Evolutionary conservation across 1,140 invertebrate genomes (phyloP).

Genomic region (Limonius californicus): DNA sequence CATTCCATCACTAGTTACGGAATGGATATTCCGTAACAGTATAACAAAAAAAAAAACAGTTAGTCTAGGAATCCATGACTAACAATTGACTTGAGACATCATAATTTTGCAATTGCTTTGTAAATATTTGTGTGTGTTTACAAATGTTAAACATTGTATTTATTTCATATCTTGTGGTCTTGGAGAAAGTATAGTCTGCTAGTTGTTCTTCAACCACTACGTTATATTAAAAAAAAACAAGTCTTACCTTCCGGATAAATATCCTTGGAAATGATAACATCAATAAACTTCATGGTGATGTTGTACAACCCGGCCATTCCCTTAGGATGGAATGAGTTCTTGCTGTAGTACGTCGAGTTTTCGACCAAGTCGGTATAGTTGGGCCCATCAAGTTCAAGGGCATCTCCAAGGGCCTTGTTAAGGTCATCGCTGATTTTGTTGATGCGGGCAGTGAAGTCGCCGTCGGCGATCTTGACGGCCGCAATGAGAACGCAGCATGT

Average conservation of each 20-base stretch:
- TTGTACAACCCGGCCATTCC: constrained; percentile 60
- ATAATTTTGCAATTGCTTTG: too few relatives aligned
- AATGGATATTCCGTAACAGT: too few relatives aligned
- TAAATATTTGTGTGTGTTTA: too few relatives aligned
- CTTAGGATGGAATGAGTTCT: constrained; percentile 51
- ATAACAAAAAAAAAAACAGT: too few relatives aligned
- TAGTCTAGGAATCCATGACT: too few relatives aligned
- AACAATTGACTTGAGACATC: too few relatives aligned
- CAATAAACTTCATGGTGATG: constrained; percentile 55
- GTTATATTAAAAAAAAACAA: too few relatives aligned
- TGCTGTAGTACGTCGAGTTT: constrained; percentile 40
- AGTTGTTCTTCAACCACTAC: too few relatives aligned
- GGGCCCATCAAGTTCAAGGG: constrained; percentile 46
- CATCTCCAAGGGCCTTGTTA: constrained; percentile 48
- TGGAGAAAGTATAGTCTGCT: too few relatives aligned
- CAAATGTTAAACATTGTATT: too few relatives aligned
- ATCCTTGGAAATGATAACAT: constrained; percentile 50
- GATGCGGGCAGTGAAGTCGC: constrained; percentile 40
- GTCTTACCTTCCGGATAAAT: constrained; percentile 54
- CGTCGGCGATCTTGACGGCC: constrained; percentile 31
- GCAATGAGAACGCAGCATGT: constrained; percentile 32
- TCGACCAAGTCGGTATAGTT: constrained; percentile 48
- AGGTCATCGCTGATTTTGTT: constrained; percentile 49
- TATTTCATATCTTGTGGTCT: too few relatives aligned
- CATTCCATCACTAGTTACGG: too few relatives aligned